These are phyloP conservation scores for Rhopilema esculentum DNA, from an alignment of 30 jellyfish, hydroid and myxozoan genomes.

Conservation along the genomic window DNA sequence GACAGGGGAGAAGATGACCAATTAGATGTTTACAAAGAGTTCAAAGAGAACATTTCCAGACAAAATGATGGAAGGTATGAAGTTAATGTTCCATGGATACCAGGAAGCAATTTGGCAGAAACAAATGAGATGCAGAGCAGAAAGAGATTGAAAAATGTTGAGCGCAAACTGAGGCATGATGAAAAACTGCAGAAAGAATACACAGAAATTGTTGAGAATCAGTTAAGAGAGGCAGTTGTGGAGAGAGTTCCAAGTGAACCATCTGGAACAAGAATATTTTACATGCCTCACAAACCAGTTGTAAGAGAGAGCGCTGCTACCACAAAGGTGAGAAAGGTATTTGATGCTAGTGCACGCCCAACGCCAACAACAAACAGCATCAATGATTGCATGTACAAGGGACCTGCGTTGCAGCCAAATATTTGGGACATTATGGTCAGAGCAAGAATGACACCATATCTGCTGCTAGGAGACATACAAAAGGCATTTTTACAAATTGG, in stretches of 20 bases:
- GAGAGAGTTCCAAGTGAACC: conserved; percentile 43
- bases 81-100: conserved; percentile 69
- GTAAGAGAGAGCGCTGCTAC: conserved; percentile 46
- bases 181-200: conserved; percentile 45
- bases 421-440: conserved; percentile 69
- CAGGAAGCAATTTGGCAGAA: conserved; percentile 66
- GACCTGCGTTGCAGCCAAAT: conserved; percentile 56
- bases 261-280: conserved; percentile 42
- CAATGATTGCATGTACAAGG: conserved; percentile 43
- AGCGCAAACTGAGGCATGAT: conserved; percentile 32
- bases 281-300: conserved; percentile 61
- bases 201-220: conserved; percentile 47
- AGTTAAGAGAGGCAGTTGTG: conserved; percentile 36
- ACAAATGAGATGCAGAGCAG: conserved; percentile 65
- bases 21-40: conserved; percentile 11
- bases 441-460: conserved; percentile 52
- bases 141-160: conserved; percentile 46
- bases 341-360: conserved; percentile 41
- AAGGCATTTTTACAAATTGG: conserved; percentile 61
- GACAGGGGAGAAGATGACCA: conserved; percentile 60
- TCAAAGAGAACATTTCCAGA: conserved; percentile 27
- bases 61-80: conserved; percentile 69
- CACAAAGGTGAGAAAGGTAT: conserved; percentile 40
- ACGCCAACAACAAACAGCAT: conserved; percentile 11
- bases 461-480: conserved; percentile 30